phyloP scores from a whole-genome alignment of 2,797 vertebrate genomes.

The Philypnodon macrostomus region DNA sequence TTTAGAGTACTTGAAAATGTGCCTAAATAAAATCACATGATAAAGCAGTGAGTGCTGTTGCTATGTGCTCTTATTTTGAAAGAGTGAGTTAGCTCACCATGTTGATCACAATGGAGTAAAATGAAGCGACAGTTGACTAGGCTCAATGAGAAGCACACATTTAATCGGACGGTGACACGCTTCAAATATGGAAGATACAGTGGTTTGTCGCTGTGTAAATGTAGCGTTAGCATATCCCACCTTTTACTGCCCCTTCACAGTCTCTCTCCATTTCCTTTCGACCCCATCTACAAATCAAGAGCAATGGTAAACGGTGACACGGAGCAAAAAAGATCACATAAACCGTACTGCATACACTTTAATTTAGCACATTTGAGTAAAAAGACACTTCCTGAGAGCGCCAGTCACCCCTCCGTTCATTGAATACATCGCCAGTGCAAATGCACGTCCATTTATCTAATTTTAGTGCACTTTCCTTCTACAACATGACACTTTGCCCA shows the following conservation, averaged over 20 bases:
- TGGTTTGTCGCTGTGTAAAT: background rate
- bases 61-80: conserved; percentile 48
- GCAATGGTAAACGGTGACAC: conserved; percentile 3
- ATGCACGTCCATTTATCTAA: background rate
- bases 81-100: background rate
- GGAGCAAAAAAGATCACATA: background rate
- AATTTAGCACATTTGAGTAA: too few relatives aligned
- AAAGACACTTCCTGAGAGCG: background rate
- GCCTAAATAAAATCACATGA: too few relatives aligned
- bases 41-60: too few relatives aligned
- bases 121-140: too few relatives aligned
- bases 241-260: conserved; percentile 57
- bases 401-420: background rate
- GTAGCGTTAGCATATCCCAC: conserved; percentile 45
- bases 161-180: too few relatives aligned
- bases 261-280: conserved; percentile 40
- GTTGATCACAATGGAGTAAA: conserved; percentile 4
- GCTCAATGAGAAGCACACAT: too few relatives aligned
- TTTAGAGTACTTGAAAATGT: too few relatives aligned
- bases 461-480: background rate
- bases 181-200: too few relatives aligned
- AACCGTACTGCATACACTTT: background rate
- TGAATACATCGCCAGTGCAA: background rate
- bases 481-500: conserved; percentile 7
- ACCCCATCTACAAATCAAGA: conserved; percentile 68